phyloP scores from a whole-genome alignment of 2,888 invertebrate species.

The Hymenopus coronatus region DNA sequence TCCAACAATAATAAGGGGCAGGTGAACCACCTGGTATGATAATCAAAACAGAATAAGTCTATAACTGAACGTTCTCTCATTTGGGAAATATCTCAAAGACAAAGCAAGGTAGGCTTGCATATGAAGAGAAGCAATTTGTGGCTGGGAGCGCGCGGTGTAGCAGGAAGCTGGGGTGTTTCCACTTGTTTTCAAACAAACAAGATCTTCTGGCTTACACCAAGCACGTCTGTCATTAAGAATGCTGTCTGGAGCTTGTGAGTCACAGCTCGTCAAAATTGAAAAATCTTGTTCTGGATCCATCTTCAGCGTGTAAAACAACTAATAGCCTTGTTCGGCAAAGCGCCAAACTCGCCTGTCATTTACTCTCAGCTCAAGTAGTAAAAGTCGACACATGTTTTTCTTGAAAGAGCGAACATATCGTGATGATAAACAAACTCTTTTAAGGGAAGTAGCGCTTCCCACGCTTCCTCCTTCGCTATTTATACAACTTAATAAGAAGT shows the following conservation, averaged over 20 bases:
- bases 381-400: not conserved
- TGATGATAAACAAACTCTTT: not conserved
- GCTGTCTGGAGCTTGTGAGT: not conserved
- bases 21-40: too few relatives aligned
- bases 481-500: not conserved
- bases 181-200: not conserved
- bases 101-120: not conserved
- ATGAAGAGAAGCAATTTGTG: not conserved
- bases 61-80: not conserved
- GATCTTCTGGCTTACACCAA: not conserved
- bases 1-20: too few relatives aligned
- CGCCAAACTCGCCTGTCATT: not conserved
- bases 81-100: not conserved
- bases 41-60: too few relatives aligned
- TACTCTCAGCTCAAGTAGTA: not conserved
- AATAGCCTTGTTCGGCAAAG: not conserved
- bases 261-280: not conserved
- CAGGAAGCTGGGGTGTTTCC: not conserved
- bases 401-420: not conserved
- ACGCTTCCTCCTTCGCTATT: not conserved
- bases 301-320: not conserved
- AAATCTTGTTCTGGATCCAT: not conserved
- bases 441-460: not conserved
- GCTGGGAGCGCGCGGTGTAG: not conserved
- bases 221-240: not conserved